A percentile compares a stretch with the other conserved stretches of the same genome.
These are phyloP conservation scores for Lochmaea crataegi DNA, from an alignment of 2,888 invertebrate genomes.

Conservation along the genomic window DNA sequence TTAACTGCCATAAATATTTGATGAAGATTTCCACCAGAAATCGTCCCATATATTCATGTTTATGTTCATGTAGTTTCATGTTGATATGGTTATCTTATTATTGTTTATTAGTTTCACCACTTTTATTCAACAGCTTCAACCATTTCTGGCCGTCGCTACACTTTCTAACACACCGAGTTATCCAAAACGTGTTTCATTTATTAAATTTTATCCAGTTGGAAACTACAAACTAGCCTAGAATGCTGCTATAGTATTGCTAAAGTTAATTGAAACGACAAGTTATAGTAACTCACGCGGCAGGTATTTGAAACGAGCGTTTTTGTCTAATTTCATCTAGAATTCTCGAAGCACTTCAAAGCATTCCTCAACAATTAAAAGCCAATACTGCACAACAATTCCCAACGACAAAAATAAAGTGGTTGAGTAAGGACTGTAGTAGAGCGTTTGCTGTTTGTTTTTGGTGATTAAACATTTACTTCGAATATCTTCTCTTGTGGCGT, in stretches of 20 bases:
- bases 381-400: too few relatives aligned
- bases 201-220: not conserved
- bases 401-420: too few relatives aligned
- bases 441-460: too few relatives aligned
- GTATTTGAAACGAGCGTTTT: not conserved
- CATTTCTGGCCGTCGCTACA: not conserved
- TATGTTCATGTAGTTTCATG: not conserved
- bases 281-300: not conserved
- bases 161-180: conserved; percentile 1
- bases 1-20: too few relatives aligned
- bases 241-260: not conserved
- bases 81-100: not conserved
- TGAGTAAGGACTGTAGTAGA: too few relatives aligned
- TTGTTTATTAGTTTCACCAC: not conserved
- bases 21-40: not conserved
- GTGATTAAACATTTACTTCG: too few relatives aligned
- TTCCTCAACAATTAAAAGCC: not conserved
- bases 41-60: not conserved
- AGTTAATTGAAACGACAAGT: conserved; percentile 1
- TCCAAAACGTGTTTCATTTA: not conserved
- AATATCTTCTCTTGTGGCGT: too few relatives aligned
- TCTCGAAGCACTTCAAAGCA: not conserved
- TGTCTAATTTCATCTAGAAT: not conserved
- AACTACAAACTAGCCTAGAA: not conserved
- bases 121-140: not conserved